Evolutionary conservation across 2,888 invertebrate species (phyloP).

Genomic region (Erpobdella octoculata): DNA sequence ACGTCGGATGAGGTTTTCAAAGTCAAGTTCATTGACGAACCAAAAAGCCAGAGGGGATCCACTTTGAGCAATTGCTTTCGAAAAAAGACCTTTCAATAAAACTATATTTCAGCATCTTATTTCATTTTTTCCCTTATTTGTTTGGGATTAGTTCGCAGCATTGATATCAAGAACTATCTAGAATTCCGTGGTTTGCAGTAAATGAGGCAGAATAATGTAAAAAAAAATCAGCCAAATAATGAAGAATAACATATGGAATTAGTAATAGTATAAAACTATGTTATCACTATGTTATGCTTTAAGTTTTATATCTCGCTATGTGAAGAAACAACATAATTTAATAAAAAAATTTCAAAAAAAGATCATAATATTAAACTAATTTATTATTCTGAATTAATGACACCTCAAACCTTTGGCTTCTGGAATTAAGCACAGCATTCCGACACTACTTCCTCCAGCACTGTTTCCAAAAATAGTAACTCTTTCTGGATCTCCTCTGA

Average conservation of each 20-base stretch:
- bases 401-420: constrained; percentile 30
- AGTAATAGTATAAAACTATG: no score
- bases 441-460: constrained; percentile 50
- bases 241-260: no score
- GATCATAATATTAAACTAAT: not conserved
- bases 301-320: no score
- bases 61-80: constrained; percentile 46
- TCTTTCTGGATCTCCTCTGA: constrained; percentile 46
- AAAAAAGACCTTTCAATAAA: constrained; percentile 42
- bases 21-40: constrained; percentile 37
- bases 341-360: not conserved
- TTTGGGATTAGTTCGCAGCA: no score
- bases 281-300: no score
- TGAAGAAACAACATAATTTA: no score
- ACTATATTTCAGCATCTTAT: no score
- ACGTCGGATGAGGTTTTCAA: constrained; percentile 20
- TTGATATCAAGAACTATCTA: no score
- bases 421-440: constrained; percentile 38
- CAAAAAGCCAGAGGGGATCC: constrained; percentile 47
- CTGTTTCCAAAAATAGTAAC: constrained; percentile 51
- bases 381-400: not conserved
- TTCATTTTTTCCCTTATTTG: no score
- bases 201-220: no score
- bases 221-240: no score
- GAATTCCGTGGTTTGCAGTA: no score